These are phyloP conservation scores for Rhagophthalmus giganteus DNA, from an alignment of 2,888 invertebrate species.

Conservation along the genomic window DNA sequence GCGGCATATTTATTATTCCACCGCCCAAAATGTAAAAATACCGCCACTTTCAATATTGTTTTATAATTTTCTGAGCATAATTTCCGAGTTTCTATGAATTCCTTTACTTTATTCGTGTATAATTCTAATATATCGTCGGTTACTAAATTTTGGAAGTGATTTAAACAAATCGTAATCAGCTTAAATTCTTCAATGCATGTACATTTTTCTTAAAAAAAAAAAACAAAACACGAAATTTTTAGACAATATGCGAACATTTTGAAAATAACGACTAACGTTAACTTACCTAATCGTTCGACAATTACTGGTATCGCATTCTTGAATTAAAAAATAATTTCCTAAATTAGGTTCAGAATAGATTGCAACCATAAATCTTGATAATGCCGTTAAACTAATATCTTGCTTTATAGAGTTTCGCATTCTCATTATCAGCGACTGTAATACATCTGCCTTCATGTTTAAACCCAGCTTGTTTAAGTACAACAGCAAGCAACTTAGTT, in stretches of 20 bases:
- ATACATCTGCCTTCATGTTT: slow-evolving; percentile 41
- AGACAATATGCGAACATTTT: not conserved
- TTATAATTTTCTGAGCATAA: slow-evolving; percentile 42
- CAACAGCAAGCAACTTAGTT: slow-evolving; percentile 54
- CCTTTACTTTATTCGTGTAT: slow-evolving; percentile 50
- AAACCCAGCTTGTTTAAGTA: slow-evolving; percentile 58
- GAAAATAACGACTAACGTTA: too few relatives aligned
- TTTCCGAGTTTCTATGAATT: slow-evolving; percentile 46
- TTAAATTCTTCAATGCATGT: slow-evolving; percentile 52
- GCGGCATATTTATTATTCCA: slow-evolving; percentile 54
- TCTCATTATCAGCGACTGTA: slow-evolving; percentile 50
- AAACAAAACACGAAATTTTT: not conserved
- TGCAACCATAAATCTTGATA: slow-evolving; percentile 55
- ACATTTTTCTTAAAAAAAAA: slow-evolving; percentile 47
- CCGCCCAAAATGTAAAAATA: slow-evolving; percentile 55
- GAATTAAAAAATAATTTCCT: slow-evolving; percentile 51
- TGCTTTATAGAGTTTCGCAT: slow-evolving; percentile 43
- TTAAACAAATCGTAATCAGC: slow-evolving; percentile 56
- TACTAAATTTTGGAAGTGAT: slow-evolving; percentile 53
- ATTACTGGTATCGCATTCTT: slow-evolving; percentile 53
- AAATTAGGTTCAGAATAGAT: slow-evolving; percentile 52
- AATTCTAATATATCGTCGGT: slow-evolving; percentile 46
- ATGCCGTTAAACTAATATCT: slow-evolving; percentile 47
- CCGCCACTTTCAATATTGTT: slow-evolving; percentile 46
- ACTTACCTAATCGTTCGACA: slow-evolving; percentile 48